Percentiles rank a stretch among this genome's conserved stretches.
phyloP scores from a whole-genome alignment of 2,888 invertebrate genomes.

The Protodeltote pygarga region DNA sequence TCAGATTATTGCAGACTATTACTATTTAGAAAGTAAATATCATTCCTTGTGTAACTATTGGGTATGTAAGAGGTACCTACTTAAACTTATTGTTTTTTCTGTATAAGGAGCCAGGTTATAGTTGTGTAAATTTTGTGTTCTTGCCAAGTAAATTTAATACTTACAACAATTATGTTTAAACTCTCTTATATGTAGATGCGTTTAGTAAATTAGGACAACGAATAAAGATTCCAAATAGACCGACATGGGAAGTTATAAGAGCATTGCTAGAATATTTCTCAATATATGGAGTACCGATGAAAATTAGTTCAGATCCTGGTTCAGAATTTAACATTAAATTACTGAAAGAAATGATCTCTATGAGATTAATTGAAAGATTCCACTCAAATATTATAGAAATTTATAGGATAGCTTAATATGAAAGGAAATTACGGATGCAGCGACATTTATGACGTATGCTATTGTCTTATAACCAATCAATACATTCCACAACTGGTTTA shows the following conservation, averaged over 20 bases:
- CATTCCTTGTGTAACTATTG: too few species aligned
- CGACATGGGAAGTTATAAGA: constrained; percentile 44
- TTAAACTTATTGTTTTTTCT: too few species aligned
- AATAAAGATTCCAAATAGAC: constrained; percentile 31
- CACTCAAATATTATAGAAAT: constrained; percentile 33
- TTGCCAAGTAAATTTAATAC: too few species aligned
- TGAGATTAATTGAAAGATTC: constrained; percentile 43
- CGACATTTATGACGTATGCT: constrained; percentile 44
- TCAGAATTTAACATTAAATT: constrained; percentile 51
- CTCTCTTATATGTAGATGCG: too few species aligned
- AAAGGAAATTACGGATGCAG: constrained; percentile 34
- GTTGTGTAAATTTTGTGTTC: too few species aligned
- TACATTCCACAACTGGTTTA: constrained; percentile 36
- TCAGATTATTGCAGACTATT: too few species aligned
- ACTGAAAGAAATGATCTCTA: constrained; percentile 36
- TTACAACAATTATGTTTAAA: too few species aligned
- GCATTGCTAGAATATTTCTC: constrained; percentile 48
- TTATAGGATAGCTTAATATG: constrained; percentile 47
- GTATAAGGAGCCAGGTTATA: too few species aligned
- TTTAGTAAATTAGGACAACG: constrained; percentile 52
- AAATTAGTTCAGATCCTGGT: constrained; percentile 47
- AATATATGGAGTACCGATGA: constrained; percentile 37
- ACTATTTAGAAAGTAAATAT: too few species aligned
- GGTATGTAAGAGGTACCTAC: too few species aligned
- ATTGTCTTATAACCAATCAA: constrained; percentile 47